These are phyloP conservation scores for Astreopora myriophthalma DNA, from an alignment of 64 coral and sea anemone genomes.

Conservation along the genomic window DNA sequence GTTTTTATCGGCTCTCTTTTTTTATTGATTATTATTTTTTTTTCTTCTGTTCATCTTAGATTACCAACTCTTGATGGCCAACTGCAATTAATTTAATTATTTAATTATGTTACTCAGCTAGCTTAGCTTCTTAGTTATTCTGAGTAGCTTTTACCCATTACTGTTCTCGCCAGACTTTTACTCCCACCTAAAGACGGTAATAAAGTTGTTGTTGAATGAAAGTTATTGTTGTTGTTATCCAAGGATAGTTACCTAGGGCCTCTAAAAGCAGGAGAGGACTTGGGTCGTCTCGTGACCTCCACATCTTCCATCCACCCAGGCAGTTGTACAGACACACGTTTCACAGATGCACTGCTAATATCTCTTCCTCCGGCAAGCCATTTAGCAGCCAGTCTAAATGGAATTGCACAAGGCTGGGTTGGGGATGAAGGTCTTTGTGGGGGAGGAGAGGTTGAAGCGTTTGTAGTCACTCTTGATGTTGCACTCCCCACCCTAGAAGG, in stretches of 20 bases:
- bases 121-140: no score
- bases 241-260: neutral
- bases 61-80: no score
- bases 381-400: conserved; percentile 49
- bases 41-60: no score
- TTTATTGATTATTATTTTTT: no score
- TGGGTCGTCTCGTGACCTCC: conserved; percentile 58
- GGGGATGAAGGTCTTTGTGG: conserved; percentile 82
- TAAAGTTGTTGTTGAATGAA: no score
- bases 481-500: conserved; percentile 80
- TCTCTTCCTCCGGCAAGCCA: conserved; percentile 86
- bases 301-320: conserved; percentile 93
- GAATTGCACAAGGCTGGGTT: neutral
- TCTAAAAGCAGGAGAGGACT: conserved; percentile 66
- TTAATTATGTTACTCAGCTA: no score
- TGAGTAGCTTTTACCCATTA: no score
- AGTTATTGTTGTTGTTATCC: neutral
- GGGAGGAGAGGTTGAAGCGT: conserved; percentile 27
- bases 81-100: no score
- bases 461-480: neutral
- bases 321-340: conserved; percentile 9
- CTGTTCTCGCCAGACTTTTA: no score
- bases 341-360: conserved; percentile 42
- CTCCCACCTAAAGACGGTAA: no score
- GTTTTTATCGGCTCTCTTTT: no score